Percentiles rank a stretch among this genome's conserved stretches.
These are phyloP conservation scores for Lophochroa leadbeateri DNA, from an alignment of 2,113 vertebrate species.

Conservation along the genomic window DNA sequence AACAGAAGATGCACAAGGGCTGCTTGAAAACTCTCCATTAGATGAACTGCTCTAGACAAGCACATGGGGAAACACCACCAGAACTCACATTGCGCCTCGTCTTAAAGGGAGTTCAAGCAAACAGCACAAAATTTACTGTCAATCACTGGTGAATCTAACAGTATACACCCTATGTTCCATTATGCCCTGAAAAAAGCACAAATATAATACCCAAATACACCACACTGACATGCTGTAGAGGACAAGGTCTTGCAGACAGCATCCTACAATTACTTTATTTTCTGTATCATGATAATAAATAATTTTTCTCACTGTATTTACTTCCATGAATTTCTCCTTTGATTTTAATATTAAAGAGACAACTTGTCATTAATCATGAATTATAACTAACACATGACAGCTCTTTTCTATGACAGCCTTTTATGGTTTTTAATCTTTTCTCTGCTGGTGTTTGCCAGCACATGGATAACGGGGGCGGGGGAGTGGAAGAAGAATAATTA, in stretches of 20 bases:
- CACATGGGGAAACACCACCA: neutral
- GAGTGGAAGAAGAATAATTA: neutral
- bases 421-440: neutral
- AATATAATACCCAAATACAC: neutral
- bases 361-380: neutral
- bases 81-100: neutral
- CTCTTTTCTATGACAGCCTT: neutral
- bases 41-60: neutral
- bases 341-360: neutral
- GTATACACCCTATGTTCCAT: neutral
- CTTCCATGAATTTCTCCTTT: neutral
- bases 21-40: neutral
- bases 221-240: neutral
- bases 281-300: neutral
- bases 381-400: neutral
- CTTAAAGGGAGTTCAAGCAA: neutral
- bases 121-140: neutral
- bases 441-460: neutral
- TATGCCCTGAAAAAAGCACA: neutral
- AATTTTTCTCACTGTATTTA: neutral
- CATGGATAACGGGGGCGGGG: rapidly evolving
- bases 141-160: neutral
- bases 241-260: neutral
- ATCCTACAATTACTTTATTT: neutral
- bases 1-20: neutral